Evolutionary conservation across 2,888 invertebrate species (phyloP).

Genomic region (Zygaena filipendulae): DNA sequence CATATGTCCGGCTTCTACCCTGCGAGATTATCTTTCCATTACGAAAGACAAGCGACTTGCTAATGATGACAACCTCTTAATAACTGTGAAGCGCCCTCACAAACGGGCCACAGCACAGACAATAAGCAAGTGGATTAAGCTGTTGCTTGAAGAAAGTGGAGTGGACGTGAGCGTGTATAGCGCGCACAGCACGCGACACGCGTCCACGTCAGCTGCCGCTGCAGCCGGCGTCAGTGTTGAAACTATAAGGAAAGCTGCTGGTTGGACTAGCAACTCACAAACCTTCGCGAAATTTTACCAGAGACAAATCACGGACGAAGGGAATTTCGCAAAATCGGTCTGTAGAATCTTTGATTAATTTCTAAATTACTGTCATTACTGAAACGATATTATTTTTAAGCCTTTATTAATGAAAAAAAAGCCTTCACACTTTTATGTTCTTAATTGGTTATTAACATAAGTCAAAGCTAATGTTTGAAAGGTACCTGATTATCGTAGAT

Average conservation of each 20-base stretch:
- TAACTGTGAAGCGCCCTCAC: conserved; percentile 7
- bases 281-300: conserved; percentile 1
- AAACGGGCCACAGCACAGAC: conserved; percentile 3
- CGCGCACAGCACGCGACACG: conserved; percentile 11
- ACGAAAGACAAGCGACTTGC: neutral
- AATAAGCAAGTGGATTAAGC: conserved; percentile 9
- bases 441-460: no score
- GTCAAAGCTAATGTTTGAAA: no score
- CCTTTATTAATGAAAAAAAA: no score
- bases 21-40: conserved; percentile 7
- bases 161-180: conserved; percentile 1
- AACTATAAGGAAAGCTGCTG: conserved; percentile 1
- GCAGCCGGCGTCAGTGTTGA: neutral
- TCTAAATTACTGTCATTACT: no score
- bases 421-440: no score
- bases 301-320: neutral
- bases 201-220: conserved; percentile 8
- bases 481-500: no score
- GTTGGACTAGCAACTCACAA: conserved; percentile 1
- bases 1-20: conserved; percentile 15
- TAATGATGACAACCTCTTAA: conserved; percentile 2
- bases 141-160: conserved; percentile 3
- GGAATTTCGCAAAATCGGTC: no score
- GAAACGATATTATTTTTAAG: no score
- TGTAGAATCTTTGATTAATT: no score